Percentiles rank a stretch among this genome's conserved stretches.
phyloP scores from a whole-genome alignment of 2,888 invertebrate species.

The Aradus depressus region DNA sequence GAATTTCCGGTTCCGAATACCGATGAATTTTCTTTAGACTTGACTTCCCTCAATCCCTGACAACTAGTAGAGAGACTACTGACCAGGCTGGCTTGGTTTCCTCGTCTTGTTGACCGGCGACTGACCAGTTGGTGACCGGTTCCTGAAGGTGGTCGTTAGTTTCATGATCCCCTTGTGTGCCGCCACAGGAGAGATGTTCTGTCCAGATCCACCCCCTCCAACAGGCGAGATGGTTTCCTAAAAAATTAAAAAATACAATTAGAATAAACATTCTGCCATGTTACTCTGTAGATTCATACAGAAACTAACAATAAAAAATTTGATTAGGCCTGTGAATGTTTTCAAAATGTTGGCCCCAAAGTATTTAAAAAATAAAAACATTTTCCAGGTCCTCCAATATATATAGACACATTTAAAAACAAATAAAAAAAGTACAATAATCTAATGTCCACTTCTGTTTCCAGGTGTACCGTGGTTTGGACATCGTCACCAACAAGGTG shows the following conservation, averaged over 20 bases:
- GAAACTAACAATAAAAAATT: too few species aligned
- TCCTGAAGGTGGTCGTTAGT: constrained; percentile 44
- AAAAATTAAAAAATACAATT: too few species aligned
- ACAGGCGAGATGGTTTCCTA: constrained; percentile 8
- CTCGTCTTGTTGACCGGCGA: constrained; percentile 62
- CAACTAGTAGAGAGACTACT: background rate
- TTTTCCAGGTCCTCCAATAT: too few species aligned
- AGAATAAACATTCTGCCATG: too few species aligned
- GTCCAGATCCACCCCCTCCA: constrained; percentile 14
- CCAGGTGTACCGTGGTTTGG: constrained; percentile 85
- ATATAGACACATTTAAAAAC: too few species aligned
- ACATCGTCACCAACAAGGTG: constrained; percentile 90
- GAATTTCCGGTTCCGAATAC: too few species aligned
- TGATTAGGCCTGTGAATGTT: too few species aligned
- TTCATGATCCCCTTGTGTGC: constrained; percentile 47
- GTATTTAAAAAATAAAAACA: too few species aligned
- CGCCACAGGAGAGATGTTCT: constrained; percentile 42
- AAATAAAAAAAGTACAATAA: background rate
- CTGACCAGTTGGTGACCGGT: constrained; percentile 53
- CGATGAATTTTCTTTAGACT: too few species aligned
- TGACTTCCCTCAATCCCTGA: too few species aligned
- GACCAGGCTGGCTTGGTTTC: constrained; percentile 45
- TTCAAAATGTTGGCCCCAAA: too few species aligned
- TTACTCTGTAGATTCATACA: too few species aligned
- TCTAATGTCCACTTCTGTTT: background rate